A percentile compares a stretch with the other conserved stretches of the same genome.
These are phyloP conservation scores for Zaprionus tsacasi DNA, from an alignment of 1,140 invertebrate species.

Conservation along the genomic window DNA sequence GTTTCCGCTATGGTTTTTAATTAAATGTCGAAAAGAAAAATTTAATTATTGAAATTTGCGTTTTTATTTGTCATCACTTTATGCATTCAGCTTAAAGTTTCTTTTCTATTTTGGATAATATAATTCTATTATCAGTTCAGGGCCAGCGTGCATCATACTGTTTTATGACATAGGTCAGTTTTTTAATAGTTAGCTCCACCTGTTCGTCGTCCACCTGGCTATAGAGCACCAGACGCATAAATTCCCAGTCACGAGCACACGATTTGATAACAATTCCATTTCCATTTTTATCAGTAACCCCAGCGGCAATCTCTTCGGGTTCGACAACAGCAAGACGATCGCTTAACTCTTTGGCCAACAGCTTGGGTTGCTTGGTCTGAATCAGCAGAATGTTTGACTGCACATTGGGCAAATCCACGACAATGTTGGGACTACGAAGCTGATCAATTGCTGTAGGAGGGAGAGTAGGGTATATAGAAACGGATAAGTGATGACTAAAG, in stretches of 20 bases:
- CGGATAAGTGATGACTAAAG: neutral
- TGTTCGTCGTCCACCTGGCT: conserved; percentile 88
- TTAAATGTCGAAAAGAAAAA: conserved; percentile 56
- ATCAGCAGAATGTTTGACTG: conserved; percentile 93
- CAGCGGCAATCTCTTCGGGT: conserved; percentile 86
- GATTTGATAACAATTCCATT: conserved; percentile 86
- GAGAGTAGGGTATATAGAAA: conserved; percentile 15
- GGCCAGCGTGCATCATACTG: conserved; percentile 84
- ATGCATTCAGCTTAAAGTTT: neutral
- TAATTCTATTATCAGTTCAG: neutral
- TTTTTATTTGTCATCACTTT: neutral
- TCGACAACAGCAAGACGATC: conserved; percentile 86
- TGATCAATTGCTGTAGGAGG: conserved; percentile 86
- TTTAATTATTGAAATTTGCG: conserved; percentile 15
- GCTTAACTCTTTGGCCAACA: conserved; percentile 86
- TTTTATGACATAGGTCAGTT: conserved; percentile 87
- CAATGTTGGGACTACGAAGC: conserved; percentile 85
- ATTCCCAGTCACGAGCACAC: conserved; percentile 85
- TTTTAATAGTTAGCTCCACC: conserved; percentile 87
- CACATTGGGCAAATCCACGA: conserved; percentile 87
- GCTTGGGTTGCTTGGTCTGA: conserved; percentile 85
- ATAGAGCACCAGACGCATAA: conserved; percentile 88
- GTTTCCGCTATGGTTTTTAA: conserved; percentile 59
- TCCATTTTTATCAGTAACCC: conserved; percentile 83
- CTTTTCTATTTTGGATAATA: neutral